phyloP scores from a whole-genome alignment of 2,113 vertebrate genomes.

The Antechinus flavipes region DNA sequence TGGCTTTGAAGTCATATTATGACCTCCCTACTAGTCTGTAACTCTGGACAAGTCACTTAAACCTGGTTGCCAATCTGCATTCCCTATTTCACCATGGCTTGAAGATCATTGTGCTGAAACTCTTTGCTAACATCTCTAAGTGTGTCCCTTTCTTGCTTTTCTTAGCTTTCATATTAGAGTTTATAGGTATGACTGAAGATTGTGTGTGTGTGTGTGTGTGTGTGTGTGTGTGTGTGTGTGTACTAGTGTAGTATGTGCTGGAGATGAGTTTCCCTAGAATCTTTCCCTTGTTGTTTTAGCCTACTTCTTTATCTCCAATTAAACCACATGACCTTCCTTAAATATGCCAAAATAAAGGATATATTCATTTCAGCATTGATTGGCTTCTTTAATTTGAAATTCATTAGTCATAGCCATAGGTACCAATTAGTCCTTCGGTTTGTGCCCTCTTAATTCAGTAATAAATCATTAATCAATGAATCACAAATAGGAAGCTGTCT shows the following conservation, averaged over 20 bases:
- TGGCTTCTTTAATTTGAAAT: not conserved
- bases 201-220: not conserved
- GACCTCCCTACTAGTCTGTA: no score
- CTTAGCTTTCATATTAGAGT: not conserved
- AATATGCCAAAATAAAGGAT: not conserved
- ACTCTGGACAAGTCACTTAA: no score
- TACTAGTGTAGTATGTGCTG: not conserved
- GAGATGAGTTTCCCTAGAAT: not conserved
- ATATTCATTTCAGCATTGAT: not conserved
- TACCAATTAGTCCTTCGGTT: not conserved
- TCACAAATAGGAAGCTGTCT: not conserved
- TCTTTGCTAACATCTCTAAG: not conserved
- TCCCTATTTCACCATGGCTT: not conserved
- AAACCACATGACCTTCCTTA: not conserved
- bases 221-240: not conserved
- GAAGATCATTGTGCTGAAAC: not conserved
- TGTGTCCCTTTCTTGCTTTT: not conserved
- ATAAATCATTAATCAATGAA: not conserved
- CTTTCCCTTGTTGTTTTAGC: not conserved
- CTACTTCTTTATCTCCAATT: not conserved
- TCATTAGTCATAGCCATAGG: not conserved
- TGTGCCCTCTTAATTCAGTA: not conserved
- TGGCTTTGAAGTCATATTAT: no score
- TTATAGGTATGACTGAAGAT: no score
- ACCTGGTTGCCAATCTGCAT: no score